A percentile compares a stretch with the other conserved stretches of the same genome.
Evolutionary conservation across 2,888 invertebrate species (phyloP).

Genomic region (Galerucella nymphaeae): DNA sequence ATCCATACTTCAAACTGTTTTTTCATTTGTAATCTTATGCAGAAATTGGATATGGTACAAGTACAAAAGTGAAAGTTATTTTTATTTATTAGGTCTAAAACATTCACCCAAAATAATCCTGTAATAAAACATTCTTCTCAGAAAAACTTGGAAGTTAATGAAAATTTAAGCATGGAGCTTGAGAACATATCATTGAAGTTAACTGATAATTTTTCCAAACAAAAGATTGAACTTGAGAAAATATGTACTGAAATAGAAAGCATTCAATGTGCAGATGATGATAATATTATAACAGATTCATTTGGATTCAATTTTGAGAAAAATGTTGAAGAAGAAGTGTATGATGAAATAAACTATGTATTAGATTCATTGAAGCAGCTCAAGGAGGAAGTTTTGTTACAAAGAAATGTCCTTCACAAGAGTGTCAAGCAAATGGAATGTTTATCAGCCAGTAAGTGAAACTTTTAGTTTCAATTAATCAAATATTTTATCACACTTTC

Average conservation of each 20-base stretch:
- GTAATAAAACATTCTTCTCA: conserved; percentile 67
- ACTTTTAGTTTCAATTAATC: conserved; percentile 2
- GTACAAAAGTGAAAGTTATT: conserved; percentile 49
- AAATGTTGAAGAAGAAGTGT: conserved; percentile 71
- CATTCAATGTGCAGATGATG: conserved; percentile 68
- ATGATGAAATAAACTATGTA: conserved; percentile 74
- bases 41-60: too few species aligned
- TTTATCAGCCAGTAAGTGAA: conserved; percentile 26
- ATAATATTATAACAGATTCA: conserved; percentile 71
- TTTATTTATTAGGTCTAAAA: conserved; percentile 66
- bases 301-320: conserved; percentile 74
- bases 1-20: too few species aligned
- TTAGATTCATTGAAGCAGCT: conserved; percentile 73
- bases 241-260: conserved; percentile 77
- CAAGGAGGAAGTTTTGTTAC: conserved; percentile 64
- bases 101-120: conserved; percentile 76
- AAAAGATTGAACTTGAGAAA: conserved; percentile 75
- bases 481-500: conserved; percentile 16
- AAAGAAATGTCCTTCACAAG: conserved; percentile 70
- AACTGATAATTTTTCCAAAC: conserved; percentile 75
- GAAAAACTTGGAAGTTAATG: conserved; percentile 63
- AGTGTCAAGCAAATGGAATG: conserved; percentile 50
- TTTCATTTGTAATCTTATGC: too few species aligned
- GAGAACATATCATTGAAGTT: conserved; percentile 82
- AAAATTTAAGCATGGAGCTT: conserved; percentile 74